A percentile compares a stretch with the other conserved stretches of the same genome.
Evolutionary conservation across 2,888 invertebrate species (phyloP).

Genomic region (Diaprepes abbreviatus): DNA sequence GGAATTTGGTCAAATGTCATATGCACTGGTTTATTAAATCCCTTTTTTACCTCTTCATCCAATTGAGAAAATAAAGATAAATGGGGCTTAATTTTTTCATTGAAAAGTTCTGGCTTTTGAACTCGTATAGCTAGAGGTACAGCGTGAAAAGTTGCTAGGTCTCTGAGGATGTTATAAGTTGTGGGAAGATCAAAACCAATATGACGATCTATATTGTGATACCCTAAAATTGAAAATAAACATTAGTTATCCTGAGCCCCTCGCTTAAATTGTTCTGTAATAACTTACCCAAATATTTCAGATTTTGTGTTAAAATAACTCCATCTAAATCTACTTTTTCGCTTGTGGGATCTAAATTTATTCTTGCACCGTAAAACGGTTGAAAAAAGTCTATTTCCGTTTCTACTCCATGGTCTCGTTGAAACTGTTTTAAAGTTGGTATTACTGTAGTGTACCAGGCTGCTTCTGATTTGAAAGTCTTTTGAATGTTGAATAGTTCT

Average conservation of each 20-base stretch:
- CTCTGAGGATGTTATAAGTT: constrained; percentile 32
- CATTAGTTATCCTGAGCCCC: too few relatives aligned
- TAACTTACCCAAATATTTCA: constrained; percentile 63
- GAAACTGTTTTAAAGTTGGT: constrained; percentile 67
- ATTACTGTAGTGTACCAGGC: constrained; percentile 69
- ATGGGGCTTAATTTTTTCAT: constrained; percentile 30
- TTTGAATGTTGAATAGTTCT: constrained; percentile 68
- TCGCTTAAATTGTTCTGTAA: too few relatives aligned
- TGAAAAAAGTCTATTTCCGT: constrained; percentile 64
- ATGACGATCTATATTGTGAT: constrained; percentile 35
- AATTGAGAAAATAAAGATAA: constrained; percentile 3
- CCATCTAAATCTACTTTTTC: constrained; percentile 69
- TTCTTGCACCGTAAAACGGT: constrained; percentile 55
- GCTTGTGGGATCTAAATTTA: constrained; percentile 50
- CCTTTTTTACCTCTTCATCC: background rate
- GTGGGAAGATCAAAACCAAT: constrained; percentile 30
- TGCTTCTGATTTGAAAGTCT: constrained; percentile 70
- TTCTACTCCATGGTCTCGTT: constrained; percentile 64
- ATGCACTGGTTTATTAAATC: background rate
- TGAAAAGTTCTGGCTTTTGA: constrained; percentile 37
- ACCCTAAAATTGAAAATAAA: constrained; percentile 32
- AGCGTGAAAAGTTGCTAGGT: constrained; percentile 44
- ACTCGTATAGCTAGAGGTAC: constrained; percentile 38
- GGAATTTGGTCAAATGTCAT: constrained; percentile 3
- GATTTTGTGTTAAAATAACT: constrained; percentile 70